These are phyloP conservation scores for Agrochola litura DNA, from an alignment of 2,888 invertebrate genomes.

Conservation along the genomic window DNA sequence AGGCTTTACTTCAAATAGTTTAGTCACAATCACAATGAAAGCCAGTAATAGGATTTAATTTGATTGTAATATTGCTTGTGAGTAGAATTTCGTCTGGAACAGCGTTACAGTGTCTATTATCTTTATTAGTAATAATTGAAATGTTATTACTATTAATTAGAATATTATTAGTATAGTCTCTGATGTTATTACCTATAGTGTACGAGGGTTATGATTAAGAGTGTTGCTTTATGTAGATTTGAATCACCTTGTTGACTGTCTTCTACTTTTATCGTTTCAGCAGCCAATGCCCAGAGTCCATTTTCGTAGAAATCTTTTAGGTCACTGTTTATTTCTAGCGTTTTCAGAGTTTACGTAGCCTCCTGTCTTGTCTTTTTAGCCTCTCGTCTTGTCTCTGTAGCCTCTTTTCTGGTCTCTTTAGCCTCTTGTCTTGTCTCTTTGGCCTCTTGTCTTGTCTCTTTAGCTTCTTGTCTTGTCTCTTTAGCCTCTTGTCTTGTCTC, in stretches of 20 bases:
- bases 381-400: too few relatives aligned
- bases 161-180: not conserved
- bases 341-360: not conserved
- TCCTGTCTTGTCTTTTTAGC: not conserved
- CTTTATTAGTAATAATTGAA: not conserved
- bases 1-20: conserved; percentile 38
- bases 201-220: not conserved
- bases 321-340: not conserved
- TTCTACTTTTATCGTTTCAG: not conserved
- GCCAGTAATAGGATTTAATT: conserved; percentile 43
- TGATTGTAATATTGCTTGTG: conserved; percentile 31
- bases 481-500: not conserved
- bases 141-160: not conserved
- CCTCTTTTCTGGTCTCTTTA: too few relatives aligned
- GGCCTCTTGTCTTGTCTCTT: too few relatives aligned
- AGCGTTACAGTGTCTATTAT: not conserved
- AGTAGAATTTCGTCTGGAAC: conserved; percentile 19
- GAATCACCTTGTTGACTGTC: not conserved
- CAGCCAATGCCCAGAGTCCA: not conserved
- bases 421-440: too few relatives aligned
- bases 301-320: not conserved
- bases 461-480: too few relatives aligned
- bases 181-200: not conserved
- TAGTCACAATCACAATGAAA: conserved; percentile 26
- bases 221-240: not conserved